Conservation (phyloP, 2,113 vertebrate genomes). For the Varanus salvator region DNA sequence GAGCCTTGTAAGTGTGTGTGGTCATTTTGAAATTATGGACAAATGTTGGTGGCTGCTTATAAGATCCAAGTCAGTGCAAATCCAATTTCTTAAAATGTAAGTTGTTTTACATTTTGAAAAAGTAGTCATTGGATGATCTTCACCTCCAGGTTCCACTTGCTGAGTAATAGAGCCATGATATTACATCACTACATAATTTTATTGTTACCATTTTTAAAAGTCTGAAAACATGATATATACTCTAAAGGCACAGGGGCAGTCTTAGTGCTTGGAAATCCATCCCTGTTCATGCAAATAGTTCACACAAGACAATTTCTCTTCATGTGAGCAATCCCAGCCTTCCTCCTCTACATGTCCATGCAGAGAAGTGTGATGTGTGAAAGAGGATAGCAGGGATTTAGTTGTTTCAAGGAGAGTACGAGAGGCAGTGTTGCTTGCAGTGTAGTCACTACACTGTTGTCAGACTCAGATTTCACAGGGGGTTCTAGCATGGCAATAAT, state of each 20-base stretch:
- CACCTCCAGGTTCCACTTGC: background rate
- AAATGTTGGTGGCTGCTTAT: background rate
- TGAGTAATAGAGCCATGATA: background rate
- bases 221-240: background rate
- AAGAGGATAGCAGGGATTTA: background rate
- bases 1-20: background rate
- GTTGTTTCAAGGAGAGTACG: background rate
- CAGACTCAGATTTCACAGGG: background rate
- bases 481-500: background rate
- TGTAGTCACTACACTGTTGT: background rate
- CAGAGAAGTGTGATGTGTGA: background rate
- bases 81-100: background rate
- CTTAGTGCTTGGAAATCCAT: background rate
- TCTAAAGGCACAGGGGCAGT: background rate
- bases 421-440: background rate
- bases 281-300: background rate
- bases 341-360: background rate
- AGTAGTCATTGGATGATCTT: background rate
- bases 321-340: background rate
- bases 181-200: background rate
- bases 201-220: background rate
- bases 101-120: background rate
- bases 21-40: background rate
- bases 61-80: background rate
- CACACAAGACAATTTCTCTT: background rate